Base-by-base conservation (phyloP, 2,113 vertebrate genomes). In the Solea solea region DNA sequence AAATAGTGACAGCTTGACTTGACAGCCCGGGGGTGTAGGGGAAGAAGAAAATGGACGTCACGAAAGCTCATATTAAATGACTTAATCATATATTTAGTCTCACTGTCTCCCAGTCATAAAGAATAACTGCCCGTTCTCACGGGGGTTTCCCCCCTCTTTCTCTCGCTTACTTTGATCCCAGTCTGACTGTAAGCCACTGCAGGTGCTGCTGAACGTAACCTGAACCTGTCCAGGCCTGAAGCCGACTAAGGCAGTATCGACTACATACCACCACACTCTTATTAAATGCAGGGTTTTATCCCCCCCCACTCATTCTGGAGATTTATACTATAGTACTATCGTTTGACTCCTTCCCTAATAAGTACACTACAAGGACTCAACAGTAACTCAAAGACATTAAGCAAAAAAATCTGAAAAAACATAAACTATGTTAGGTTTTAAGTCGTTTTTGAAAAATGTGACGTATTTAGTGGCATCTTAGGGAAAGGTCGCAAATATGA, bases 161-260 rank as follows among this genome's bases (percentile, higher is more conserved):
- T 70, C 34, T 34, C 16, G 49, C 45, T n/a, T 41, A 57, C 76
- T 74, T 76, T 81, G 65, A 62, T 21, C 69, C 70, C 51, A 69
- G 2, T 50, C 52, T 56, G 53, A 67, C 74, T 50, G 8, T 21
- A 67, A 74, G 54, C 63, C 58, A 7, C 62, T 62, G 68, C 78
- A 82, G 84, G 75, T 79, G 86, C 64, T 62, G n/a, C 12, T 46
- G 34, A 66, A 27, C 56, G 82, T 78, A 89, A 89, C 57, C 10
- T 69, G 65, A 86, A 57, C 80, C 66, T 56, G 66, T 73, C 39
- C 34, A 42, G 59, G 27, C 86, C 78, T 72, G 78, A 56, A 60
- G 64, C 40, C 44, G 51, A 3, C 55, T 63, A 45, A 50, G 21
- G 12, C 41, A 55, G 54, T 77, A 74, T 72, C 48, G 40, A 28